Conservation (phyloP, 1,140 invertebrate genomes). For the silkworm (Bombyx mori) region DNA sequence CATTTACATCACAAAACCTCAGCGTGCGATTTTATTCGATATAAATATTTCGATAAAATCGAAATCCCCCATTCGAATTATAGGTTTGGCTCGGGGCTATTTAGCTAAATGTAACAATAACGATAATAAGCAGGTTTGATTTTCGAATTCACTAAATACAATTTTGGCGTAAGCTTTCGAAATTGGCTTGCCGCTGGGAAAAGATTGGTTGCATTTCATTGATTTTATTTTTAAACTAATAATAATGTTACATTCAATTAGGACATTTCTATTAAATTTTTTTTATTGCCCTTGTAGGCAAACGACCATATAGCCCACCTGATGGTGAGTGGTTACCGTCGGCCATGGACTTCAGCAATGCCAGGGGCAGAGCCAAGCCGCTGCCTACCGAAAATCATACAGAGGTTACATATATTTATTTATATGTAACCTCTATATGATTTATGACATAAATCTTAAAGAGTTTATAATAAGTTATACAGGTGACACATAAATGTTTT, state of each 20-base stretch:
- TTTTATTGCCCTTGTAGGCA: too few relatives aligned
- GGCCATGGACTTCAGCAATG: too few relatives aligned
- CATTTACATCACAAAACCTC: slow-evolving; percentile 23
- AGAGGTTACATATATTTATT: too few relatives aligned
- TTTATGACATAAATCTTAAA: too few relatives aligned
- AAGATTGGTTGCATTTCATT: background rate
- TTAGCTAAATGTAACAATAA: slow-evolving; percentile 51
- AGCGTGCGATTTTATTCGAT: slow-evolving; percentile 49
- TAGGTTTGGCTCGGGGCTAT: slow-evolving; percentile 55
- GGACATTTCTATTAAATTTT: too few relatives aligned
- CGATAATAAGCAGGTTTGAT: slow-evolving; percentile 57
- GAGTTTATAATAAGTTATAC: too few relatives aligned
- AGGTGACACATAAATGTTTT: too few relatives aligned
- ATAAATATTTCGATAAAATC: slow-evolving; percentile 35
- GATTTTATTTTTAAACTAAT: background rate
- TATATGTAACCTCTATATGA: too few relatives aligned
- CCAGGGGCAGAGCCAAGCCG: too few relatives aligned
- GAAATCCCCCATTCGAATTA: slow-evolving; percentile 47
- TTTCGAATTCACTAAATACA: slow-evolving; percentile 35
- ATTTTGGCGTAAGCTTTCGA: slow-evolving; percentile 35
- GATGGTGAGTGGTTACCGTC: too few relatives aligned
- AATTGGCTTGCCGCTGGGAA: slow-evolving; percentile 20
- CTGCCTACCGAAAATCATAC: too few relatives aligned
- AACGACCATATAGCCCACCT: too few relatives aligned
- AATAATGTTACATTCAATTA: background rate